These are phyloP conservation scores for Dendrocopos noguchii DNA, from an alignment of 2,113 vertebrate species.

Conservation along the genomic window DNA sequence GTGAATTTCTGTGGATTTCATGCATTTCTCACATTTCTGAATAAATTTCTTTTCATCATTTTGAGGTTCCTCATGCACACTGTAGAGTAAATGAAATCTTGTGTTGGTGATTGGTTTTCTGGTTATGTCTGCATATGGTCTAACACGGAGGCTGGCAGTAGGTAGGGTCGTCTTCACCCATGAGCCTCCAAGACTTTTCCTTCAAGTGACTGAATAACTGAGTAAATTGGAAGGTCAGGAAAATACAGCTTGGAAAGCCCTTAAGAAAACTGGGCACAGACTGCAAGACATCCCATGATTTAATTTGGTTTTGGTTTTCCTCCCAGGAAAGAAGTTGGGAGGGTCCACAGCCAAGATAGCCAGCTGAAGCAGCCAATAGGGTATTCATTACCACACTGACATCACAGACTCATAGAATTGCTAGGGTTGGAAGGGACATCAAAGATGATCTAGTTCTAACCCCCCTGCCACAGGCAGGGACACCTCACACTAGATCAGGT, in stretches of 20 bases:
- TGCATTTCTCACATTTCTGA: constrained; percentile 88
- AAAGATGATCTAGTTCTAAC: no score
- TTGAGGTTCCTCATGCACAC: constrained; percentile 79
- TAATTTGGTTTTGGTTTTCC: background rate
- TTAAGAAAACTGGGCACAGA: background rate
- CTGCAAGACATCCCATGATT: background rate
- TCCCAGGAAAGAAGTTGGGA: background rate
- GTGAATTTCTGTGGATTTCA: constrained; percentile 84
- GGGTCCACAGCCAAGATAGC: background rate
- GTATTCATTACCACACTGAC: no score
- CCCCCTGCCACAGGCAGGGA: no score
- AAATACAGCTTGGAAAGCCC: background rate
- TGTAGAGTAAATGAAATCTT: constrained; percentile 51
- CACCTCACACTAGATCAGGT: no score
- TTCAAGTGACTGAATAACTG: background rate
- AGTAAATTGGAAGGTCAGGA: background rate
- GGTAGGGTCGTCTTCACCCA: background rate
- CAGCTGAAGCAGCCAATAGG: no score
- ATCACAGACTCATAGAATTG: no score
- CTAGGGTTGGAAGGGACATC: no score
- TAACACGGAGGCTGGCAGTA: background rate
- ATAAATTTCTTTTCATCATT: constrained; percentile 82
- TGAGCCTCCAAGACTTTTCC: background rate
- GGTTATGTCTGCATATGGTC: background rate
- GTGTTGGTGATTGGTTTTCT: background rate